Base-by-base conservation (phyloP, 2,113 vertebrate genomes). In the Sakesphorus luctuosus region DNA sequence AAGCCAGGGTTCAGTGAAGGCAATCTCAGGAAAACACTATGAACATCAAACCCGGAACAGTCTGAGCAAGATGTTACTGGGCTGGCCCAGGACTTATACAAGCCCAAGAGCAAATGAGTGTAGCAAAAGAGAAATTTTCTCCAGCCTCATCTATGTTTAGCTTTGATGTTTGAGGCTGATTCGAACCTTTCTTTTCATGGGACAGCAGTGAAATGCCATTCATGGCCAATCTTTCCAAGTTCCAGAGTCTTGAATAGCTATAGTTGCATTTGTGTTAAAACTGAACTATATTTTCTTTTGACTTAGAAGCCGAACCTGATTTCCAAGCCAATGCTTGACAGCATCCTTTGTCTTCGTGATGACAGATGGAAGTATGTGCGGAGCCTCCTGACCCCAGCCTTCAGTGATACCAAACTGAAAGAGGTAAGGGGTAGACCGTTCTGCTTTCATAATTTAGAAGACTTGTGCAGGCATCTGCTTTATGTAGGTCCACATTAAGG, bases 331-430 rank as follows among this genome's bases (percentile, higher is more conserved):
- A 97, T 99, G 95, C 96, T 96, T 7, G 97, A 99, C 96, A 99
- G 99, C 93, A 93, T 99, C 79, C 97, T 99, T 87, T 96, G 98
- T 93, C 93, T 99, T 90, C 98, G 98, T 49, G 98, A 98, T 75
- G 98, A 98, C 59, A 98, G 95, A 76, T 99, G 99, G 99, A 98
- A 98, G 95, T 97, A 98, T n/a, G 98, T 99, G 71, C 97, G 98
- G 77, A 98, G 98, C 38, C 80, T 98, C 69, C 98, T 99, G 89
- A 99, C 98, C 14, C 98, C 98, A 5, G 98, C 98, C 24, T 99
- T 99, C 97, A 98, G 98, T 2, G 94, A 98, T 10, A 96, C 98
- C 79, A 99, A 98, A 92, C 98, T 99, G 96, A 98, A 97, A 94
- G 98, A 98, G 98, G 99, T 99, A 97, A 98, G 97, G 53, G 63